phyloP scores from a whole-genome alignment of 2,113 vertebrate species.

The Microcebus lehilahytsara region DNA sequence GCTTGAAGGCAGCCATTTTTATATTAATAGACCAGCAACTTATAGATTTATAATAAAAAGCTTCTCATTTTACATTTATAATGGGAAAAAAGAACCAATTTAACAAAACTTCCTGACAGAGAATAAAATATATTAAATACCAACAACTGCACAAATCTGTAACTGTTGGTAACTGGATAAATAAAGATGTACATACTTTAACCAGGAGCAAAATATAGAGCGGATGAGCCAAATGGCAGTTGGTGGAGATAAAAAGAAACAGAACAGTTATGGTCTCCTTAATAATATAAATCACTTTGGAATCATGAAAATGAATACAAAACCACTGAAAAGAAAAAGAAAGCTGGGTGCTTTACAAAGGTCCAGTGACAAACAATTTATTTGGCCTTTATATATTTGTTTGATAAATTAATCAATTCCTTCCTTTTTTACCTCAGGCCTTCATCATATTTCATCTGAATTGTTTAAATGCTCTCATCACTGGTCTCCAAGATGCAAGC shows the following conservation, averaged over 20 bases:
- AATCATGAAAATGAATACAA: neutral
- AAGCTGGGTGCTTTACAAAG: neutral
- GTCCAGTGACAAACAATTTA: neutral
- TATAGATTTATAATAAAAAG: neutral
- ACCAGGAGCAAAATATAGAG: conserved; percentile 6
- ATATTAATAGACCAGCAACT: neutral
- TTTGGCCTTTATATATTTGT: neutral
- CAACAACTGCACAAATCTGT: neutral
- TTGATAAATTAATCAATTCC: neutral
- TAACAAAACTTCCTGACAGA: neutral
- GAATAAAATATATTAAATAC: conserved; percentile 24
- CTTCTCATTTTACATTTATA: neutral
- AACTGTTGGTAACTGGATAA: neutral
- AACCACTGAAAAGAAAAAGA: neutral
- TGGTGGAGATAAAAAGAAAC: neutral
- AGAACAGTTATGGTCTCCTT: neutral
- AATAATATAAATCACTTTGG: conserved; percentile 18
- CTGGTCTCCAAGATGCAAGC: neutral
- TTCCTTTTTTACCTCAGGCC: neutral
- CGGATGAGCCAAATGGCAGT: neutral
- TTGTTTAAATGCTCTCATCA: neutral
- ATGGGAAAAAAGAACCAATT: neutral
- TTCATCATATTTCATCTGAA: neutral
- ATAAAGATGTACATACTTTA: neutral
- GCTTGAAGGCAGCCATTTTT: neutral